These are phyloP conservation scores for Pantherophis alleghaniensis DNA, from an alignment of 2,797 vertebrate species.

Conservation along the genomic window DNA sequence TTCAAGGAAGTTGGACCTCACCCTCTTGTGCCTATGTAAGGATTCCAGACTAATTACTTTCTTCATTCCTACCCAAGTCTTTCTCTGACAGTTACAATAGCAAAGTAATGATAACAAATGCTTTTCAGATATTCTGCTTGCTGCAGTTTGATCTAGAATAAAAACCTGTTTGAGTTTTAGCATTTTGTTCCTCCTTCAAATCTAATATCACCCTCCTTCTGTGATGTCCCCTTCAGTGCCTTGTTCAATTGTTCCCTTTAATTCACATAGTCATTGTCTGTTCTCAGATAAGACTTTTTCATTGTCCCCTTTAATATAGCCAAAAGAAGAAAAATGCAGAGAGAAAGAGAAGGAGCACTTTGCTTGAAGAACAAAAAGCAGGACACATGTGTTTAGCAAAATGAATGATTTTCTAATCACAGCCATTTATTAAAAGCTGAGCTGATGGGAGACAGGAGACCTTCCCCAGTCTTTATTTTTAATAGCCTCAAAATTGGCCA, in stretches of 20 bases:
- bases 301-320: not conserved
- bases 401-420: not conserved
- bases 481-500: not conserved
- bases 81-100: not conserved
- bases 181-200: not conserved
- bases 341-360: not conserved
- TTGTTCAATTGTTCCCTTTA: accelerated
- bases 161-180: not conserved
- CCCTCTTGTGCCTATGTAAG: not conserved
- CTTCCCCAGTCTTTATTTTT: not conserved
- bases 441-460: accelerated
- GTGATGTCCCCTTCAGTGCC: not conserved
- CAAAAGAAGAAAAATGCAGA: not conserved
- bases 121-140: not conserved
- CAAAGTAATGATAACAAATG: not conserved
- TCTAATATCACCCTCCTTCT: not conserved
- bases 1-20: not conserved
- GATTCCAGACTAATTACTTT: not conserved
- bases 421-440: accelerated
- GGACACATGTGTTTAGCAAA: not conserved
- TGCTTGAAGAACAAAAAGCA: not conserved
- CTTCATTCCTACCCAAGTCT: not conserved
- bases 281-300: not conserved
- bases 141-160: not conserved
- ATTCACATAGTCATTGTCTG: not conserved